These are phyloP conservation scores for Callorhinus ursinus DNA, from an alignment of 2,113 vertebrate genomes.

Conservation along the genomic window DNA sequence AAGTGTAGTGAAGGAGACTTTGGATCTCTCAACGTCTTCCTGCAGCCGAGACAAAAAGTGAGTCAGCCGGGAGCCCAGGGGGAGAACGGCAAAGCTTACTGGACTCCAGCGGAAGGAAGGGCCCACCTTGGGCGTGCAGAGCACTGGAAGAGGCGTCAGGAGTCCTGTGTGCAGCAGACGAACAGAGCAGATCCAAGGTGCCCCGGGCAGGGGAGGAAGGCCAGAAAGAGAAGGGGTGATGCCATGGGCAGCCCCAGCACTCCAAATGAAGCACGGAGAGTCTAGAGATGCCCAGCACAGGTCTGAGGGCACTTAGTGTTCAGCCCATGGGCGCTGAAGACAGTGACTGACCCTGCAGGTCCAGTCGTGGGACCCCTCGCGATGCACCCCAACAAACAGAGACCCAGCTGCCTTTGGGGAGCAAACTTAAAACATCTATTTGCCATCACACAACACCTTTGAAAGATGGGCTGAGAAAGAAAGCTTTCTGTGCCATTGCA, in stretches of 20 bases:
- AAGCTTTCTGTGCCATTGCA: not conserved
- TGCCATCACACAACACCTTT: not conserved
- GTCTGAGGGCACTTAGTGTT: too few relatives aligned
- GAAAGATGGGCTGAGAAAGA: not conserved
- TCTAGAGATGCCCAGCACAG: too few relatives aligned
- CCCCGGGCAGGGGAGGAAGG: not conserved
- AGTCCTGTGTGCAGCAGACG: not conserved
- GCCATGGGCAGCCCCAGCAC: not conserved
- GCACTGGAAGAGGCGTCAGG: not conserved
- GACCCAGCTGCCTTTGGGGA: not conserved
- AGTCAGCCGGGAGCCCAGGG: not conserved
- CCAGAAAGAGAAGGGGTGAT: not conserved
- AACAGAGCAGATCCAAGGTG: not conserved
- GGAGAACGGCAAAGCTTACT: not conserved
- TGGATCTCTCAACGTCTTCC: not conserved
- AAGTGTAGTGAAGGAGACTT: not conserved
- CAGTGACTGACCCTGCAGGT: not conserved
- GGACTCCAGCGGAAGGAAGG: not conserved
- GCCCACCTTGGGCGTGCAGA: not conserved
- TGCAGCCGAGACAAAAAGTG: not conserved
- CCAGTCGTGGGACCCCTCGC: not conserved
- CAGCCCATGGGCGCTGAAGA: not conserved
- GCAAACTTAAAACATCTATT: not conserved
- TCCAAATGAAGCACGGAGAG: not conserved
- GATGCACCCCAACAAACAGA: not conserved